Evolutionary conservation across 2,113 vertebrate genomes (phyloP).

Genomic region (Phalacrocorax aristotelis): DNA sequence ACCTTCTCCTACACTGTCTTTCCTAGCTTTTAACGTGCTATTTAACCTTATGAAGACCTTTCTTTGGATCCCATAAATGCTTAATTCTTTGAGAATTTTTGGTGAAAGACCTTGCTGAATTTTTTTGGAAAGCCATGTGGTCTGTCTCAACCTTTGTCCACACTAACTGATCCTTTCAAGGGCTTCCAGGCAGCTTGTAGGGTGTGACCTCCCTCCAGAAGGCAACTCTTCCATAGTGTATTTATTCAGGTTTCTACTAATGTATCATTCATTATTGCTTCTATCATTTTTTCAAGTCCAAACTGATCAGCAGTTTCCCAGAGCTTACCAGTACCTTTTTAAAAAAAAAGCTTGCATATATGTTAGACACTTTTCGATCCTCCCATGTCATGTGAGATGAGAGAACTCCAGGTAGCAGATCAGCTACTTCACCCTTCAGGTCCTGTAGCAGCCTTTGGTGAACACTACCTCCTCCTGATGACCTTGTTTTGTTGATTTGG

Average conservation of each 20-base stretch:
- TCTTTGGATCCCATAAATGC: background rate
- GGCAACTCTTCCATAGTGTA: background rate
- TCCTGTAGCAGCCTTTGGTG: background rate
- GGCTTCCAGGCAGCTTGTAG: background rate
- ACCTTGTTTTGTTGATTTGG: background rate
- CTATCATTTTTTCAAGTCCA: background rate
- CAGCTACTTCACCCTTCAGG: background rate
- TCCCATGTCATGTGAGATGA: background rate
- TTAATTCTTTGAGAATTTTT: background rate
- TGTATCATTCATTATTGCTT: background rate
- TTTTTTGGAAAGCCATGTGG: background rate
- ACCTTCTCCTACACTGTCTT: background rate
- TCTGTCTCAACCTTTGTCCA: background rate
- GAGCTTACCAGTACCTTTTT: background rate
- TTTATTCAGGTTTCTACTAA: background rate
- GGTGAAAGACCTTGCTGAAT: background rate
- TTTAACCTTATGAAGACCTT: background rate
- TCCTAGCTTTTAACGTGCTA: background rate
- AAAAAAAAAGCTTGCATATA: background rate
- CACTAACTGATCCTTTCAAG: background rate
- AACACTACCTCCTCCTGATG: rapidly evolving
- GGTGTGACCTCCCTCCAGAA: background rate
- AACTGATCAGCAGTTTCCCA: background rate
- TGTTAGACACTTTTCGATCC: background rate
- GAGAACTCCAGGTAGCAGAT: background rate